Evolutionary conservation across 1,140 invertebrate species (phyloP).

Genomic region (Cardiocondyla obscurior): DNA sequence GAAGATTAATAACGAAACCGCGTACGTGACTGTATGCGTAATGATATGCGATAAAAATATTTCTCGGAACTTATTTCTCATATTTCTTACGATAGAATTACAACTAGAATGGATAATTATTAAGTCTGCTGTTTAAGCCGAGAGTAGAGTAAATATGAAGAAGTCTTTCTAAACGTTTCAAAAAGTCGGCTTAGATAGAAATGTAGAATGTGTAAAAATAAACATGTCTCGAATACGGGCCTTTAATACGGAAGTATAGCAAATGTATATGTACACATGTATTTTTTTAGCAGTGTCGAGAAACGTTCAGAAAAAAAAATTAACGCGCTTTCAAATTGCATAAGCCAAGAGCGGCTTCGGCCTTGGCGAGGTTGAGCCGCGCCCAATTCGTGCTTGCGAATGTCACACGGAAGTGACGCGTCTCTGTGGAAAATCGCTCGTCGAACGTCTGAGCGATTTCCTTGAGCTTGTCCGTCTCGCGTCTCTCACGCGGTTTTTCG

Average conservation of each 20-base stretch:
- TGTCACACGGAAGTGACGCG: slow-evolving; percentile 28
- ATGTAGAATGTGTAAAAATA: too few relatives aligned
- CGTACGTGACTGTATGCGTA: background rate
- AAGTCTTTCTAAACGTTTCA: too few relatives aligned
- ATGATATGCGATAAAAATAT: background rate
- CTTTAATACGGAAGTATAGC: too few relatives aligned
- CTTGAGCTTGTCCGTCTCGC: slow-evolving; percentile 17
- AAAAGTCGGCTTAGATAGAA: too few relatives aligned
- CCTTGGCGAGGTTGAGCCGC: slow-evolving; percentile 40
- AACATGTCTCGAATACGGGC: too few relatives aligned
- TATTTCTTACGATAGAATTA: too few relatives aligned
- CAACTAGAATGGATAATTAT: too few relatives aligned
- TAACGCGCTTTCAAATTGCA: slow-evolving; percentile 23
- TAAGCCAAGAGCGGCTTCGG: slow-evolving; percentile 12
- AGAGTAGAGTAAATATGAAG: background rate
- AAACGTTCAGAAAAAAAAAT: background rate
- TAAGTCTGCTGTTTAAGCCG: background rate
- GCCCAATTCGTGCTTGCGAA: slow-evolving; percentile 29
- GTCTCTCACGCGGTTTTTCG: background rate
- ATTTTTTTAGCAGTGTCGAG: background rate
- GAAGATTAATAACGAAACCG: background rate
- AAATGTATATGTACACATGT: background rate
- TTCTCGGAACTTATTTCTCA: background rate
- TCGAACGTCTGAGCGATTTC: slow-evolving; percentile 19
- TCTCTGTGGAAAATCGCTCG: slow-evolving; percentile 10